Conservation (phyloP, 2,797 vertebrate genomes). For the Emydoidea blandingii region DNA sequence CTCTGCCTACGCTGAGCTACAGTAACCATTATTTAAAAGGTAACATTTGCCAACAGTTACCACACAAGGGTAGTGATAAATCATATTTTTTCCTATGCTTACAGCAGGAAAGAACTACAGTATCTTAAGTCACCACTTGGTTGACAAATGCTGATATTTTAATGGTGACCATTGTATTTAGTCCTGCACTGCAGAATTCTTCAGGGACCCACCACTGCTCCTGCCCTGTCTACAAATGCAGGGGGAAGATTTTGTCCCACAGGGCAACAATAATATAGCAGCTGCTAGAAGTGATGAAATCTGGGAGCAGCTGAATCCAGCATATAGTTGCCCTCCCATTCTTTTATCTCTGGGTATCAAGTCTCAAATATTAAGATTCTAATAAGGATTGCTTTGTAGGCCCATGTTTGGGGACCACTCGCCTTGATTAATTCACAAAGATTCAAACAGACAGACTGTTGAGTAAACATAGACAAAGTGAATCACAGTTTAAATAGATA, state of each 20-base stretch:
- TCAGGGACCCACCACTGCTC: neutral
- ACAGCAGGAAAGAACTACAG: neutral
- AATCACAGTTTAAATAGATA: neutral
- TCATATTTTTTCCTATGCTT: neutral
- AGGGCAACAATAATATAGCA: neutral
- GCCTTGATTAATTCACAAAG: neutral
- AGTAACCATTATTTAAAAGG: neutral
- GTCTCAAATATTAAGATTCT: neutral
- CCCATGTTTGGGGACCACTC: neutral
- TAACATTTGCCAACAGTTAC: neutral
- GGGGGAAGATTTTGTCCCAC: neutral
- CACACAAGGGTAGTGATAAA: neutral
- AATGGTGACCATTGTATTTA: neutral
- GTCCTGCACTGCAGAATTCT: neutral
- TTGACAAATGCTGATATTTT: conserved; percentile 1
- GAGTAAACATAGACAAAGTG: conserved; percentile 2
- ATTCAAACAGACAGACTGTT: neutral
- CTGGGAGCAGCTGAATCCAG: neutral
- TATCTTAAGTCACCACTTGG: neutral
- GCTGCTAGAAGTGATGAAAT: neutral
- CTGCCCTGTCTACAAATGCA: neutral
- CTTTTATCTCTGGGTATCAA: neutral
- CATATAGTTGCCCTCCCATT: neutral
- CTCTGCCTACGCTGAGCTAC: neutral
- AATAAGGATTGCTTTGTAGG: neutral